phyloP scores from a whole-genome alignment of 2,888 invertebrate species.

The Lasioglossum pauxillum region DNA sequence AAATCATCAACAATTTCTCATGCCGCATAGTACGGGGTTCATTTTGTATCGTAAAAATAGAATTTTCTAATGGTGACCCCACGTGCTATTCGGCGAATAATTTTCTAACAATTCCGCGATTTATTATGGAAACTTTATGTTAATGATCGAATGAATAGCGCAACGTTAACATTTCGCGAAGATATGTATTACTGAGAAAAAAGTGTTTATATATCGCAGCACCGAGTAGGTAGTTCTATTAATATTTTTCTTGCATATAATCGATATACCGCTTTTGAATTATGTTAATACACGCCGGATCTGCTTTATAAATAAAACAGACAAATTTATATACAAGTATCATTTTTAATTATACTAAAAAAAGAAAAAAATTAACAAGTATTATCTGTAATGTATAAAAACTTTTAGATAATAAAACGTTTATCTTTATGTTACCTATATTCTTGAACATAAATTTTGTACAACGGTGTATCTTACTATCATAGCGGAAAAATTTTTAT shows the following conservation, averaged over 20 bases:
- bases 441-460: not conserved
- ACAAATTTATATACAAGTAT: not conserved
- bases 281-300: not conserved
- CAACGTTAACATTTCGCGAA: not conserved
- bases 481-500: not conserved
- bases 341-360: not conserved
- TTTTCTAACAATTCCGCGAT: not conserved
- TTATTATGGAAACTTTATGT: conserved; percentile 5
- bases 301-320: not conserved
- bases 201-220: not conserved
- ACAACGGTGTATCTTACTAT: not conserved
- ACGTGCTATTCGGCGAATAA: conserved; percentile 37
- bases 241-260: conserved; percentile 39
- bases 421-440: not conserved
- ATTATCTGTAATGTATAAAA: not conserved
- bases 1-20: conserved; percentile 23
- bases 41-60: conserved; percentile 60
- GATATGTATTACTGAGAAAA: not conserved
- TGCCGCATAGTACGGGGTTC: conserved; percentile 48
- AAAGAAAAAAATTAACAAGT: not conserved
- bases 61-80: conserved; percentile 41
- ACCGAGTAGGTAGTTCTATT: conserved; percentile 1
- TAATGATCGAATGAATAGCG: not conserved
- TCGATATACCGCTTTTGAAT: conserved; percentile 39
- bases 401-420: not conserved